A percentile compares a stretch with the other conserved stretches of the same genome.
These are phyloP conservation scores for Rhaphigaster nebulosa DNA, from an alignment of 2,888 invertebrate species.

Conservation along the genomic window DNA sequence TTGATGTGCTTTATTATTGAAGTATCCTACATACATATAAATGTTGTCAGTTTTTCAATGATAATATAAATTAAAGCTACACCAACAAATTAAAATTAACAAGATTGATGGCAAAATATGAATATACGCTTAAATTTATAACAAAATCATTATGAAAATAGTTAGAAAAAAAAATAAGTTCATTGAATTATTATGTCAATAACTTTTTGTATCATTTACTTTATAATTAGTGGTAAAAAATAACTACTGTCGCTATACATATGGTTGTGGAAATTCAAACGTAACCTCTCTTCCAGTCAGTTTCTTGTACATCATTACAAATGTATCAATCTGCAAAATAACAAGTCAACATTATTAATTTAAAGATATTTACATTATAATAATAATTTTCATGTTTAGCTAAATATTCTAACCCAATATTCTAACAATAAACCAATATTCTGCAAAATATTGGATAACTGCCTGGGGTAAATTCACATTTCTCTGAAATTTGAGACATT, in stretches of 20 bases:
- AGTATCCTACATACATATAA: not conserved
- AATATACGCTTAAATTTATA: not conserved
- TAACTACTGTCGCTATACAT: conserved; percentile 79
- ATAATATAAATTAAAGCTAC: not conserved
- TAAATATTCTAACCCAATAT: too few species aligned
- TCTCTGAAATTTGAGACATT: not conserved
- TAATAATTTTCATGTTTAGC: not conserved
- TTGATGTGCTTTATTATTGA: not conserved
- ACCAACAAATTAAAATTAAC: not conserved
- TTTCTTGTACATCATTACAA: conserved; percentile 98
- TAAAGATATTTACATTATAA: not conserved
- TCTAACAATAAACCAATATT: not conserved
- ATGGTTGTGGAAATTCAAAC: conserved; percentile 99
- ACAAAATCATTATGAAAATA: not conserved
- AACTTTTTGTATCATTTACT: not conserved
- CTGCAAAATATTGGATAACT: not conserved
- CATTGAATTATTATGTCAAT: not conserved
- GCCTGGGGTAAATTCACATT: not conserved
- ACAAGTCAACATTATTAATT: conserved; percentile 62
- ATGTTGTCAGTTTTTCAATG: not conserved
- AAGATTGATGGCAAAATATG: not conserved
- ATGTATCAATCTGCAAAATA: conserved; percentile 91
- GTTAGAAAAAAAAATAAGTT: not conserved
- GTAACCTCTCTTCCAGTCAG: conserved; percentile 98
- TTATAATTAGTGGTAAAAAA: not conserved